Evolutionary conservation across 2,888 invertebrate species (phyloP).

Genomic region (Mythimna ferrago): DNA sequence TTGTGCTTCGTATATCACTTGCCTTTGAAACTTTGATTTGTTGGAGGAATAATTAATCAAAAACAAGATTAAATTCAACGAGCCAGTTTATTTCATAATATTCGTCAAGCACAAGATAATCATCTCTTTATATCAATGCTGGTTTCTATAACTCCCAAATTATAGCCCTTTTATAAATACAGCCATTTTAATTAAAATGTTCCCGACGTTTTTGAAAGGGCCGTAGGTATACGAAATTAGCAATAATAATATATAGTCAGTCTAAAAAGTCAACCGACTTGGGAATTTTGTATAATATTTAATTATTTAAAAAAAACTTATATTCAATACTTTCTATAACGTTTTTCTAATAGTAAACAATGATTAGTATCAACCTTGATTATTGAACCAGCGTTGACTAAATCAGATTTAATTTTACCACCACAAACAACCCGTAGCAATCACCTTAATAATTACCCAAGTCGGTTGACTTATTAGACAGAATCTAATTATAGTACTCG

Average conservation of each 20-base stretch:
- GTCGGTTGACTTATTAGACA: constrained; percentile 12
- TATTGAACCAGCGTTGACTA: too few species aligned
- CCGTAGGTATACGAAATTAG: constrained; percentile 1
- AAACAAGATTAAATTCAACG: constrained; percentile 43
- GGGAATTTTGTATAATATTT: too few species aligned
- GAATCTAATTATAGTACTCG: constrained; percentile 10
- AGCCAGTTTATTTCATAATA: constrained; percentile 49
- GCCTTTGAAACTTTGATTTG: background rate
- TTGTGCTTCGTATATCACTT: constrained; percentile 84
- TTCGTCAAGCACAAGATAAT: constrained; percentile 44
- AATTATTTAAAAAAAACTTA: too few species aligned
- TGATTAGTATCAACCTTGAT: too few species aligned
- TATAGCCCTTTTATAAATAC: background rate
- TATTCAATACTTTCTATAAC: too few species aligned
- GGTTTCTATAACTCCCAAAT: background rate
- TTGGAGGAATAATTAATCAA: background rate
- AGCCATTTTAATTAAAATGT: constrained; percentile 2
- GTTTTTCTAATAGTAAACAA: too few species aligned
- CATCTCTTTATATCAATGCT: constrained; percentile 16
- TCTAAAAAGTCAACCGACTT: too few species aligned
- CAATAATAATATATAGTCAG: background rate
- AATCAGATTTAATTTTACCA: too few species aligned
- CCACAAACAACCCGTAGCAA: too few species aligned
- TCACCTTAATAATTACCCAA: too few species aligned
- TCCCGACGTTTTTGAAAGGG: background rate